Conservation (phyloP, 2,113 vertebrate species). For the Nycticebus coucang region DNA sequence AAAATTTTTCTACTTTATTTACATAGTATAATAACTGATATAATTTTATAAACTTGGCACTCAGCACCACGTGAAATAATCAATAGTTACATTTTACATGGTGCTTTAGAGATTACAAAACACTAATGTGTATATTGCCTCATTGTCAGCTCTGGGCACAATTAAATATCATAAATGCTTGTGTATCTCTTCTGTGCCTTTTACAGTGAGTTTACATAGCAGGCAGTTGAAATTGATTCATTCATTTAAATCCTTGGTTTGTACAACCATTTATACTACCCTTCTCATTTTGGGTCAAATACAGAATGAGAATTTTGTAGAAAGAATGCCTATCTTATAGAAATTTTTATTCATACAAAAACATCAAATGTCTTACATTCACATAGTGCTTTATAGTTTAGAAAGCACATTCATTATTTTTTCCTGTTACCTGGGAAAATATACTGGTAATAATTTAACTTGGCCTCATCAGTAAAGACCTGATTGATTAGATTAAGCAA, state of each 20-base stretch:
- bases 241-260: conserved; percentile 15
- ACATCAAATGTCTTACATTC: neutral
- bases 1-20: neutral
- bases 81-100: conserved; percentile 4
- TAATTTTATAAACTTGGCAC: conserved; percentile 17
- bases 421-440: neutral
- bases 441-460: conserved; percentile 17
- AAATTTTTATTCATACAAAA: conserved; percentile 46
- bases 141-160: conserved; percentile 34
- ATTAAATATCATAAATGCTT: neutral
- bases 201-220: neutral
- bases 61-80: conserved; percentile 43
- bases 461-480: neutral
- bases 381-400: neutral
- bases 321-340: neutral
- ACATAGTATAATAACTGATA: neutral
- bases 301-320: conserved; percentile 33
- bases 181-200: neutral
- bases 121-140: neutral
- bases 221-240: conserved; percentile 14
- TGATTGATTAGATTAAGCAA: conserved; percentile 30
- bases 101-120: conserved; percentile 44
- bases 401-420: neutral
- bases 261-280: neutral
- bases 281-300: conserved; percentile 19